Conservation (phyloP, 2,888 invertebrate genomes). For the Brachylomia viminalis region DNA sequence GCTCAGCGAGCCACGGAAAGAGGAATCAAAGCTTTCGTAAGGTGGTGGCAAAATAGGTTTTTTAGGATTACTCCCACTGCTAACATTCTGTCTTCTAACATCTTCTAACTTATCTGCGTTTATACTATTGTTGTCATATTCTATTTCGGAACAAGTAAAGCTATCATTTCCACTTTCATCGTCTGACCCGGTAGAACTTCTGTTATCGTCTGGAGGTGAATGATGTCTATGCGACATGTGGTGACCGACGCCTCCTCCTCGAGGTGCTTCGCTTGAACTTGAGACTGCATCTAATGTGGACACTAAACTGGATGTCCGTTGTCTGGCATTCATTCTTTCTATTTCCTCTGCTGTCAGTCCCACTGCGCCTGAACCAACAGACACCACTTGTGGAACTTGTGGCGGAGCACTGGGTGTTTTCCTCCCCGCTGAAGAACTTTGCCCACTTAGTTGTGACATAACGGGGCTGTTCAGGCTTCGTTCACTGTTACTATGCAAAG, state of each 20-base stretch:
- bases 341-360: constrained; percentile 98
- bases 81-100: constrained; percentile 90
- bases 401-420: constrained; percentile 93
- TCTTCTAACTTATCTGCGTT: constrained; percentile 94
- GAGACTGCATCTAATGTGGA: constrained; percentile 98
- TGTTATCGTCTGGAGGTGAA: constrained; percentile 93
- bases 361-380: constrained; percentile 93
- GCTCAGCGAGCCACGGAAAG: constrained; percentile 97
- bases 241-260: constrained; percentile 92
- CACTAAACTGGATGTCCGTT: constrained; percentile 97
- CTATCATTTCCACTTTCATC: constrained; percentile 99
- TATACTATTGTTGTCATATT: constrained; percentile 97
- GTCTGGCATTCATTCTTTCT: constrained; percentile 96
- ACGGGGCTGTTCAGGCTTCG: constrained; percentile 97
- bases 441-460: constrained; percentile 97
- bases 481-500: constrained; percentile 97
- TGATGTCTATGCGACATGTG: constrained; percentile 94
- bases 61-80: constrained; percentile 89
- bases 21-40: constrained; percentile 98
- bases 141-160: constrained; percentile 99
- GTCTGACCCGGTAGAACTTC: constrained; percentile 94
- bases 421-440: constrained; percentile 95
- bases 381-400: constrained; percentile 92
- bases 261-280: constrained; percentile 95
- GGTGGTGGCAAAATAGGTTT: constrained; percentile 94